These are phyloP conservation scores for Sminthurinus signatus DNA, from an alignment of 1,140 invertebrate species.

Conservation along the genomic window DNA sequence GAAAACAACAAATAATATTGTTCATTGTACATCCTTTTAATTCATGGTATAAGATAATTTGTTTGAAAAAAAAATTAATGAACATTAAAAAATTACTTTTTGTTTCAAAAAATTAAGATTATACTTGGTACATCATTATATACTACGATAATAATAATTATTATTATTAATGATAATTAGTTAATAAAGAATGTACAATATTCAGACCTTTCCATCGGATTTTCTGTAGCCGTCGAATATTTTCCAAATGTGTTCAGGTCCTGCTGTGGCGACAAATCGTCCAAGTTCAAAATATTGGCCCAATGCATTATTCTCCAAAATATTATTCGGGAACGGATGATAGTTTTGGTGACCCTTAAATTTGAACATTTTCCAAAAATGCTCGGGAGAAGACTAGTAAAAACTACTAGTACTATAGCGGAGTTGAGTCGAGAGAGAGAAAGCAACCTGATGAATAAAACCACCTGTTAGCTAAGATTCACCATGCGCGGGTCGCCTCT, in stretches of 20 bases:
- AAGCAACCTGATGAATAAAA: constrained; percentile 18
- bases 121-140: no score
- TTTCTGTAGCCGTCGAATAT: constrained; percentile 84
- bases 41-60: not conserved
- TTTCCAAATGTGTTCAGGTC: constrained; percentile 86
- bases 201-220: constrained; percentile 88
- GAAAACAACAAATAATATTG: not conserved
- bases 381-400: not conserved
- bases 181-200: not conserved
- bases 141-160: no score
- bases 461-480: constrained; percentile 14
- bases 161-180: not conserved
- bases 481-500: constrained; percentile 1
- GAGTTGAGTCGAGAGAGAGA: not conserved
- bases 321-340: constrained; percentile 43
- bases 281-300: constrained; percentile 80
- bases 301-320: constrained; percentile 65
- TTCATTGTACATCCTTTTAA: no score
- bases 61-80: not conserved
- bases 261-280: constrained; percentile 56
- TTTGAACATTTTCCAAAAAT: constrained; percentile 11
- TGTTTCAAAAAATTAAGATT: no score
- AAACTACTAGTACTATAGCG: not conserved
- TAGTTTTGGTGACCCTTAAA: constrained; percentile 15
- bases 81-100: no score